These are phyloP conservation scores for Neomorphus geoffroyi DNA, from an alignment of 2,797 vertebrate genomes.

Conservation along the genomic window DNA sequence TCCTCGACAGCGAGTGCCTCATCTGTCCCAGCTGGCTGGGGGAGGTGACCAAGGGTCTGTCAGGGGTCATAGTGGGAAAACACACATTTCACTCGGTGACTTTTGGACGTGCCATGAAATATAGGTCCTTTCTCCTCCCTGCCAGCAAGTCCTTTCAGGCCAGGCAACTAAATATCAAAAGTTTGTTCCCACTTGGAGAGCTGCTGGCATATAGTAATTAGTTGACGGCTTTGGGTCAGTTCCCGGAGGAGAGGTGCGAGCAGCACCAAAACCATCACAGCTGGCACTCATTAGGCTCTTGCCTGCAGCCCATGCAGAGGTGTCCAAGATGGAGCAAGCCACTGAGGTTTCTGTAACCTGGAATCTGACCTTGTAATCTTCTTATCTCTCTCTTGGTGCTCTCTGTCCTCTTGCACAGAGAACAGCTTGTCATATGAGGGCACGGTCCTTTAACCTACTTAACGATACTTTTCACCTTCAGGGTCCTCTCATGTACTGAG, in stretches of 20 bases:
- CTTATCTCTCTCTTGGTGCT: background rate
- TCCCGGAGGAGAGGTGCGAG: background rate
- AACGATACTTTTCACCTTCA: constrained; percentile 5
- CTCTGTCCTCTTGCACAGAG: background rate
- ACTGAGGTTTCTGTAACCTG: background rate
- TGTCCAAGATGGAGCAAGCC: background rate
- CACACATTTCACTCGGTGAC: background rate
- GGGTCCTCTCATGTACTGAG: background rate
- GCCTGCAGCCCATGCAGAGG: background rate
- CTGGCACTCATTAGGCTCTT: background rate
- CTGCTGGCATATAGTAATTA: background rate
- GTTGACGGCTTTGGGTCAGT: background rate
- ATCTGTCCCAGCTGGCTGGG: fast-evolving
- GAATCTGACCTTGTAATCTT: background rate
- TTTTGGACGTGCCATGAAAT: background rate
- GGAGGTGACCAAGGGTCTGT: background rate
- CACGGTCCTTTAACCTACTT: background rate
- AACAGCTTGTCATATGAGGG: background rate
- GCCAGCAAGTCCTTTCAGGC: background rate
- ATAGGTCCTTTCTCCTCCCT: background rate
- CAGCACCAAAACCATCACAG: background rate
- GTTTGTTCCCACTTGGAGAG: background rate
- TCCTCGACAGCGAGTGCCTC: fast-evolving
- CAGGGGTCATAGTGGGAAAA: background rate
- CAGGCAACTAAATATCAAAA: background rate